Percentiles rank a stretch among this genome's conserved stretches.
Evolutionary conservation across 2,113 vertebrate species (phyloP).

Genomic region (human (Homo sapiens)): DNA sequence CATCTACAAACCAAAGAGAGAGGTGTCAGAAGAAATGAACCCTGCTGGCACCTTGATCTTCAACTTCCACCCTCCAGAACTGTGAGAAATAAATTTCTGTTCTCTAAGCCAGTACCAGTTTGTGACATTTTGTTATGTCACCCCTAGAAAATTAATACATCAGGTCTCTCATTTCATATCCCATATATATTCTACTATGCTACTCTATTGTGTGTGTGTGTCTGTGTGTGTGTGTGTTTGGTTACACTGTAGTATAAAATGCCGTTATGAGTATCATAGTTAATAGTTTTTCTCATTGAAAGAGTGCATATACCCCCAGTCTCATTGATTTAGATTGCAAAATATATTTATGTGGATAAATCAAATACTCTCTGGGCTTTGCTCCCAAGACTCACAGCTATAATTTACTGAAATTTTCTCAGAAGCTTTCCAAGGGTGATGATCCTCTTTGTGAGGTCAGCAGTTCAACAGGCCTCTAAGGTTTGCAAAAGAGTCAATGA

Average conservation of each 20-base stretch:
- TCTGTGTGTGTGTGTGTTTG: neutral
- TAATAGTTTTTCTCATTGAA: neutral
- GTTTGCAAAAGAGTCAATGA: neutral
- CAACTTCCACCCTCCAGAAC: neutral
- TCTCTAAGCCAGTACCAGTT: neutral
- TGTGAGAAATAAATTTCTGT: neutral
- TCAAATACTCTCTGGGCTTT: neutral
- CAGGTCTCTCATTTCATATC: neutral
- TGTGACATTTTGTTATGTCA: neutral
- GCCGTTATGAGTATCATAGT: neutral
- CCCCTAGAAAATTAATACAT: neutral
- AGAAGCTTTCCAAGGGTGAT: neutral
- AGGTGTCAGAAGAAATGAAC: neutral
- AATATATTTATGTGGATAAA: neutral
- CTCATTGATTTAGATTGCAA: neutral
- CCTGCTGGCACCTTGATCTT: neutral
- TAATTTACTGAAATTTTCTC: neutral
- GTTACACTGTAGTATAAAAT: neutral
- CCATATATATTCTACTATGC: neutral
- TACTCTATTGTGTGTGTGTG: neutral
- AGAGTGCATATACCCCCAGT: neutral
- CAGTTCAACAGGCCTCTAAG: neutral
- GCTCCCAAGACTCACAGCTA: neutral
- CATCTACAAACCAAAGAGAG: neutral
- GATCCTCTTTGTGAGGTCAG: neutral